Evolutionary conservation across 2,113 vertebrate species (phyloP), one percentile per base, ranked within the genome.

Genomic region (Otus sunia): DNA sequence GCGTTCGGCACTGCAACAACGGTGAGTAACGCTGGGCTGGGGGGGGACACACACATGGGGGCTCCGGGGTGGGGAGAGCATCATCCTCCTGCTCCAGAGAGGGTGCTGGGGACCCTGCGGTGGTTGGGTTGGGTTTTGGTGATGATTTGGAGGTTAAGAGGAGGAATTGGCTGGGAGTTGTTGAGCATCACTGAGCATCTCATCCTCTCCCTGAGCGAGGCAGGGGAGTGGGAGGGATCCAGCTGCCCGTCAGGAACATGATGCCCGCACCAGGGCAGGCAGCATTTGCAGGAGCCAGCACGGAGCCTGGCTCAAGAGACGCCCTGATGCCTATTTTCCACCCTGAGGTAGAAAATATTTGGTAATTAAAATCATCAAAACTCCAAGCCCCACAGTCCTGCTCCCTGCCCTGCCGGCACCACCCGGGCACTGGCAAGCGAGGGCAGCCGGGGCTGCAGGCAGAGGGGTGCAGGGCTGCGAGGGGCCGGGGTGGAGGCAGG

Each of bases 1-100:
- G 99, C 1, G 97, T 99, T 47, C 93, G 99, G 18, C 99, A 99
- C 94, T 97, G 98, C 96, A 99, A 99, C 97, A 99, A 99, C 0
- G 99, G 99, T 99, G 98, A 98, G 99, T 0, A 6, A 7, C 5
- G 1, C 6, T 12, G 39, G 43, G 16, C 43, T 45, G 32, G 22
- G 45, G 15, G 25, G 43, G 20, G 5, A n/a, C 43, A 63, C 14
- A 15, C 13, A 20, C 15, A 2, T 0, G 2, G 45, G 34, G 18
- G 20, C 15, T 45, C 6, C 0, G 1, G 32, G 16, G 1, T 30
- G 72, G 20, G 55, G 18, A 72, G 12, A 7, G 0, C 43, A 6
- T 23, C 0, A 0, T 5, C 52, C 36, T 23, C 34, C 49, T 50
- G 49, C 39, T 17, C 22, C 4, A 0, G 19, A 5, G 5, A 17